Evolutionary conservation across 2,888 invertebrate species (phyloP), one percentile per base, ranked within the genome.

Genomic region (Leptura quadrifasciata): DNA sequence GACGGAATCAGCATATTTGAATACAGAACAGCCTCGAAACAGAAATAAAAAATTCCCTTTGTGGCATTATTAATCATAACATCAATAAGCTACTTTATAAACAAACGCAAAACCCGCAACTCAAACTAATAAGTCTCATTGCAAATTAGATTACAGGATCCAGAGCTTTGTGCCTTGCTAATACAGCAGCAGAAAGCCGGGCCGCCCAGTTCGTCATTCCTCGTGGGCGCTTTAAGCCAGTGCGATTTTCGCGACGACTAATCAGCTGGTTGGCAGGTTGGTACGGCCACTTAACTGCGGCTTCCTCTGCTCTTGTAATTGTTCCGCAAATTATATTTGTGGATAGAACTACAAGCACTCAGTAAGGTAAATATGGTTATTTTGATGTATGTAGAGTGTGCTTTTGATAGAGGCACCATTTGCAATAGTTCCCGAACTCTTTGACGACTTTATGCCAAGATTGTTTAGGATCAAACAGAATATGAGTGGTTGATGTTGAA

Each of bases 101-200:
- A 86, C 87, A 86, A 86, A 84, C 86, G 84, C 84, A 83, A 83
- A 83, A 80, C 83, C 85, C 85, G 80, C 85, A 84, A 87, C 87
- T 86, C 87, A 87, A 89, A 88, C 89, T 89, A 88, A 89, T 89
- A 88, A 89, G 88, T 88, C 88, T 89, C 89, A 88, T 87, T 89
- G 88, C 88, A 88, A 89, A 89, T 89, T 89, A 87, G 89, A 88
- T 89, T 89, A 88, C 87, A 79, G 86, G 85, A 88, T 87, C 88
- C 87, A 85, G 87, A 88, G 89, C 88, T 88, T 88, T 88, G 88
- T 88, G 87, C 87, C 87, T 86, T 82, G 86, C 88, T 88, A 89
- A 88, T 88, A 87, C 87, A 81, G 85, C 86, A 84, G 85, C 85
- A 86, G 88, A 88, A 87, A 89, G 88, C 89, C 84, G 83, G 82